Evolutionary conservation across 2,113 vertebrate species (phyloP), one percentile per base, ranked within the genome.

Genomic region (Seriola dumerili): DNA sequence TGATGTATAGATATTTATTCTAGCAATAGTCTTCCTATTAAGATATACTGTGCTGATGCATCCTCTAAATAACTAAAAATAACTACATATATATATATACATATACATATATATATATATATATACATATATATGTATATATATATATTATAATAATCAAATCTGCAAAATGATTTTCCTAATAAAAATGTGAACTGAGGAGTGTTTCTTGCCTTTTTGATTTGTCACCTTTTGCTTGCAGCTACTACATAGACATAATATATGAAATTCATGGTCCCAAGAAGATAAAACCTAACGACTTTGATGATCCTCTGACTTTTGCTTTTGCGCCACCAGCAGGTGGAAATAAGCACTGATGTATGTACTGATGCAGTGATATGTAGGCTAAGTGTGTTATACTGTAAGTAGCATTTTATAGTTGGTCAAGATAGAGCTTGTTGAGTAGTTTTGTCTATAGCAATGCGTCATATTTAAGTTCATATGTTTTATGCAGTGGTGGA

Each of bases 21-120:
- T 95, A 95, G 94, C 94, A 95, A 95, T 95, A 95, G 94, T 95
- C 94, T 95, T 95, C 94, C 94, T 94, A 94, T 94, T 93, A 94
- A 93, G 87, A 94, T 94, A 95, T 94, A 94, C 93, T 94, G 94
- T 95, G 94, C 93, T 93, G 84, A 95, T 93, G 94, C 94, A 95
- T 95, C 94, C 89, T 92, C 92, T 92, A 91, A 94, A 90, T 94
- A 93, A 94, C 84, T 88, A 86, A 94, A 94, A 93, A 87, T 92
- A 89, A 84, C 69, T 25, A 89, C 78, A 94, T 84, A 93, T 84
- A 82, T 63, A 82, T 42, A 80, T 54, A 73, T 70, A 72, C 54
- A 71, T 77, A 85, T 81, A 85, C 50, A 85, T 79, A 71, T 67
- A 84, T 2, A 83, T 80, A 88, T 64, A 85, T 57, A 86, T 58